A percentile compares a stretch with the other conserved stretches of the same genome.
Evolutionary conservation across 2,888 invertebrate genomes (phyloP).

Genomic region (Dicycla oo): DNA sequence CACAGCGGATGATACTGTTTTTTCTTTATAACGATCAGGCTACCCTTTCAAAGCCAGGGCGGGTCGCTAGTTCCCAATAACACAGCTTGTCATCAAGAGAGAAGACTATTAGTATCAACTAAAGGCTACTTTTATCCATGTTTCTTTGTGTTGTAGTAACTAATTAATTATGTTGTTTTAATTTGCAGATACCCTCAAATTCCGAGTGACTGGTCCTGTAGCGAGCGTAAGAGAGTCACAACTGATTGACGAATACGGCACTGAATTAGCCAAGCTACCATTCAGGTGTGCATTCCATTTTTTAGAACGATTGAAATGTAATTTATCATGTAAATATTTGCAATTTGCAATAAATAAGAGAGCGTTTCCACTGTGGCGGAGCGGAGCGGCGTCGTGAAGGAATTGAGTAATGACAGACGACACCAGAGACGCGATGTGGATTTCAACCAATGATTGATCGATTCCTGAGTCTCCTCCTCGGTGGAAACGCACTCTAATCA

Average conservation of each 20-base stretch:
- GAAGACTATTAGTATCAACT: too few species aligned
- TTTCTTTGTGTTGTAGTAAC: too few species aligned
- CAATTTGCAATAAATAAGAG: neutral
- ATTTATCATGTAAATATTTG: neutral
- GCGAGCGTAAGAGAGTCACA: constrained; percentile 84
- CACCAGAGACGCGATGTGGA: neutral
- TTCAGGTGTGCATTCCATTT: constrained; percentile 75
- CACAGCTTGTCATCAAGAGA: too few species aligned
- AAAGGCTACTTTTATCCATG: too few species aligned
- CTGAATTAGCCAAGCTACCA: constrained; percentile 80
- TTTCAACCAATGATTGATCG: neutral
- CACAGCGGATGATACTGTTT: too few species aligned
- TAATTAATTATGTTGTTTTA: neutral
- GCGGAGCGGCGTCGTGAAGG: neutral
- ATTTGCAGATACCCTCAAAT: constrained; percentile 77
- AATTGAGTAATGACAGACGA: neutral
- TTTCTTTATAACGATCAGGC: too few species aligned
- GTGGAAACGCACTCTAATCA: too few species aligned
- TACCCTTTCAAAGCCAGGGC: too few species aligned
- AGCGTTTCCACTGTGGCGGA: neutral
- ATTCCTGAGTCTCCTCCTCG: too few species aligned
- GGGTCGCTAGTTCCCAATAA: too few species aligned
- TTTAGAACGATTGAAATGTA: neutral
- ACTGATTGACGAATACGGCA: constrained; percentile 83
- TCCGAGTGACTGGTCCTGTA: constrained; percentile 83